Evolutionary conservation across 1,140 invertebrate species (phyloP).

Genomic region (Cephus cinctus): DNA sequence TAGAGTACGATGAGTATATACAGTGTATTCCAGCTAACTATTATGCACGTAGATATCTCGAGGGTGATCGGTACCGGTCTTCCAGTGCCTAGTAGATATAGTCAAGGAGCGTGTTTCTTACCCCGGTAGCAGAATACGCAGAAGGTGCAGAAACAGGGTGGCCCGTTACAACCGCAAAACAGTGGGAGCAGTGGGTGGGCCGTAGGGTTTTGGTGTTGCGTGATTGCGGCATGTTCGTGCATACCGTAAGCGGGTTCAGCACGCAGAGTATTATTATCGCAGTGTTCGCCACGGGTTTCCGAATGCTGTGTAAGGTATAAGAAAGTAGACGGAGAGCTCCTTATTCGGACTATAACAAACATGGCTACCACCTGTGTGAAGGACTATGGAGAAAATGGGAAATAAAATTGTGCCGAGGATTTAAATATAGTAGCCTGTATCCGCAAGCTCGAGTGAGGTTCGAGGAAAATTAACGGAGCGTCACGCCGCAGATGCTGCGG

Average conservation of each 20-base stretch:
- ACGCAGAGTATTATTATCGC: constrained; percentile 23
- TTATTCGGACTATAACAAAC: too few relatives aligned
- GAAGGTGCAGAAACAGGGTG: constrained; percentile 9
- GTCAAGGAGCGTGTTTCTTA: too few relatives aligned
- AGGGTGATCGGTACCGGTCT: too few relatives aligned
- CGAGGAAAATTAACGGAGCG: not conserved
- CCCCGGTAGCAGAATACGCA: too few relatives aligned
- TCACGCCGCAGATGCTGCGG: too few relatives aligned
- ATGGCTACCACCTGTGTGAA: not conserved
- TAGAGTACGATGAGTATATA: too few relatives aligned
- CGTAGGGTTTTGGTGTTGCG: constrained; percentile 20
- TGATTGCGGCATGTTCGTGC: constrained; percentile 27
- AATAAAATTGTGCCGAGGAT: not conserved
- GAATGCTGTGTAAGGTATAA: not conserved
- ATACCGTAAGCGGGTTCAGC: constrained; percentile 17
- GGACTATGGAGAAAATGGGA: not conserved
- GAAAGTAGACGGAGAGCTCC: not conserved
- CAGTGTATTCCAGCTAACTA: too few relatives aligned
- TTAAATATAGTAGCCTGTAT: not conserved
- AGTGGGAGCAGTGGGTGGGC: not conserved
- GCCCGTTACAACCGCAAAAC: constrained; percentile 7
- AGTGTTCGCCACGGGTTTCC: not conserved
- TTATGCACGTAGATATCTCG: too few relatives aligned
- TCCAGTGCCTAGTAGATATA: too few relatives aligned
- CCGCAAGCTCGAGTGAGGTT: not conserved